These are phyloP conservation scores for Sorex araneus DNA, from an alignment of 2,113 vertebrate species.

Conservation along the genomic window DNA sequence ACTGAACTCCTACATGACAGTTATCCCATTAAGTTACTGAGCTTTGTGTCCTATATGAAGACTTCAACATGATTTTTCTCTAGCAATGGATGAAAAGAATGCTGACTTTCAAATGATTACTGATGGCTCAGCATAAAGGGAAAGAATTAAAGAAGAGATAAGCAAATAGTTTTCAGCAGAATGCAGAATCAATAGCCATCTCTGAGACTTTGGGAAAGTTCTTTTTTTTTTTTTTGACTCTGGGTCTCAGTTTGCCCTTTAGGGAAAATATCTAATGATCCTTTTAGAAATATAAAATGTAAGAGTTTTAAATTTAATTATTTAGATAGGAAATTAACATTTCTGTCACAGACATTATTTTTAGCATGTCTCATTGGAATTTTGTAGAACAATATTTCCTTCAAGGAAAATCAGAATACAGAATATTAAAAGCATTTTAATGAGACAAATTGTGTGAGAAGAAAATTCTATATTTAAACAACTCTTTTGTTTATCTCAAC, in stretches of 20 bases:
- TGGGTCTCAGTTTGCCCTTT: constrained; percentile 66
- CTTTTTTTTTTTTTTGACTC: constrained; percentile 40
- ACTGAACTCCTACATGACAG: neutral
- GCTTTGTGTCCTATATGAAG: neutral
- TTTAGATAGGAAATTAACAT: constrained; percentile 82
- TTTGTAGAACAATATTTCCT: constrained; percentile 84
- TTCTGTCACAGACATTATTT: constrained; percentile 83
- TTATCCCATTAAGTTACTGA: neutral
- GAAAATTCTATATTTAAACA: constrained; percentile 80
- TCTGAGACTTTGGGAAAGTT: constrained; percentile 32
- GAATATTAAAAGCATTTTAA: constrained; percentile 83
- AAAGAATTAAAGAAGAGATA: neutral
- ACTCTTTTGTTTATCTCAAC: constrained; percentile 78
- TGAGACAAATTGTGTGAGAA: constrained; percentile 75
- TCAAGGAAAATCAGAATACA: constrained; percentile 82
- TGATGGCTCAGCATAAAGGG: neutral
- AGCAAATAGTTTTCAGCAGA: neutral
- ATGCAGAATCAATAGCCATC: neutral
- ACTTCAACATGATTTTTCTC: neutral
- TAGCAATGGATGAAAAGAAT: neutral
- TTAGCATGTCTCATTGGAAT: constrained; percentile 81
- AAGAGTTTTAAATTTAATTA: constrained; percentile 81
- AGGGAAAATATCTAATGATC: constrained; percentile 66
- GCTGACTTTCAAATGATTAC: neutral
- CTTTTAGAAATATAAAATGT: constrained; percentile 73